These are phyloP conservation scores for Hippocampus abdominalis DNA, from an alignment of 2,113 vertebrate genomes.

Conservation along the genomic window DNA sequence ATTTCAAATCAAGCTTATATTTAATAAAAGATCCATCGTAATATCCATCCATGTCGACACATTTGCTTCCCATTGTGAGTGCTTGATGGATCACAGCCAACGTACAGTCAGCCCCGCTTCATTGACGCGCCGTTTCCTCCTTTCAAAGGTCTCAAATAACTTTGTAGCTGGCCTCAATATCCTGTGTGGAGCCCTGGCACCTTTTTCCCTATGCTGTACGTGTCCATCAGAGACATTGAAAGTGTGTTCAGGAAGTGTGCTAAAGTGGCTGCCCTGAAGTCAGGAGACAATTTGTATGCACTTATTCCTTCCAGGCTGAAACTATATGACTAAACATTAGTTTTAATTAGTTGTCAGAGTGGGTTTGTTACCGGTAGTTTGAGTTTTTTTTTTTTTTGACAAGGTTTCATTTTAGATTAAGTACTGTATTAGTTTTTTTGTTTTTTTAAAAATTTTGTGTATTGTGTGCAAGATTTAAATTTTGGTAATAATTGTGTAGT, in stretches of 20 bases:
- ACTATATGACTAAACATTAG: not conserved
- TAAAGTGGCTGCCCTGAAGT: slow-evolving; percentile 80
- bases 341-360: too few relatives aligned
- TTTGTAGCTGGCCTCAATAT: slow-evolving; percentile 61
- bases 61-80: not conserved
- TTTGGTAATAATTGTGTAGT: too few relatives aligned
- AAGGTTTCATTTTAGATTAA: too few relatives aligned
- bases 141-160: slow-evolving; percentile 45
- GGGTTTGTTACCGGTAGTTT: too few relatives aligned
- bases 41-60: not conserved
- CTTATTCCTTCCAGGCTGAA: not conserved
- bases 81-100: slow-evolving; percentile 11
- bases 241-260: slow-evolving; percentile 72
- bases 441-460: too few relatives aligned
- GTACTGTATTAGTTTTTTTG: too few relatives aligned
- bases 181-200: slow-evolving; percentile 39
- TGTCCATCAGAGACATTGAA: slow-evolving; percentile 70
- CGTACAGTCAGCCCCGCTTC: slow-evolving; percentile 8
- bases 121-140: slow-evolving; percentile 1
- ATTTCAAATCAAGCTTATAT: not conserved
- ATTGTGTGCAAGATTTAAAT: too few relatives aligned
- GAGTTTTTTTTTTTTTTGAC: too few relatives aligned
- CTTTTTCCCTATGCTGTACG: slow-evolving; percentile 19
- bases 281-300: not conserved
- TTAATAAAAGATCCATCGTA: not conserved